A percentile compares a stretch with the other conserved stretches of the same genome.
These are phyloP conservation scores for Cerastis leucographa DNA, from an alignment of 2,888 invertebrate genomes.

Conservation along the genomic window DNA sequence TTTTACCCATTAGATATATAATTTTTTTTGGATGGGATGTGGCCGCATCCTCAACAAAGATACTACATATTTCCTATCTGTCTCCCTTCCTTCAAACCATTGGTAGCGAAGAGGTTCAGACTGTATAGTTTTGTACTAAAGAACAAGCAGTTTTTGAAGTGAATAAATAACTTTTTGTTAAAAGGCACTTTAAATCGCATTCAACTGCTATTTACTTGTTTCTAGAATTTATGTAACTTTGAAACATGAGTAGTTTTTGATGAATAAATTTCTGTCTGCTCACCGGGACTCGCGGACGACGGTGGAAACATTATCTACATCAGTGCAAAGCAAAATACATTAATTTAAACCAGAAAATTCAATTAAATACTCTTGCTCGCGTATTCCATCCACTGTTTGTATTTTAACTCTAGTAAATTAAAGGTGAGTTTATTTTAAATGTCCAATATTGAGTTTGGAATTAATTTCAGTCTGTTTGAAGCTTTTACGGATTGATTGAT, in stretches of 20 bases:
- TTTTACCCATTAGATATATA: too few relatives aligned
- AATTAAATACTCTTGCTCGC: constrained; percentile 29
- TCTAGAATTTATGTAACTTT: constrained; percentile 7
- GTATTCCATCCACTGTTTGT: constrained; percentile 21
- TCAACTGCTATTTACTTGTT: constrained; percentile 2
- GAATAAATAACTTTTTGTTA: constrained; percentile 10
- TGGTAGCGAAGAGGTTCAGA: too few relatives aligned
- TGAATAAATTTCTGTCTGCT: constrained; percentile 9
- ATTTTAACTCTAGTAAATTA: constrained; percentile 36
- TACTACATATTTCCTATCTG: too few relatives aligned
- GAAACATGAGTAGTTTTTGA: constrained; percentile 28
- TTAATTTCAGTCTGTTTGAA: constrained; percentile 35
- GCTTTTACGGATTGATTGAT: constrained; percentile 43
- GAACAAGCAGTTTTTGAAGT: constrained; percentile 17
- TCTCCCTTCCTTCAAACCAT: too few relatives aligned
- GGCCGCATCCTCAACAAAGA: too few relatives aligned
- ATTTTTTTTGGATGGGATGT: too few relatives aligned
- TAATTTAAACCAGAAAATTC: constrained; percentile 45
- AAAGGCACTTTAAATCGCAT: constrained; percentile 6
- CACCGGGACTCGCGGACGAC: background rate
- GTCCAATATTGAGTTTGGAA: constrained; percentile 37
- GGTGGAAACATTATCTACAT: constrained; percentile 19
- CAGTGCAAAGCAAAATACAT: constrained; percentile 13
- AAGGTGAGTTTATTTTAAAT: constrained; percentile 47
- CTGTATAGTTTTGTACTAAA: too few relatives aligned